Evolutionary conservation across 2,888 invertebrate genomes (phyloP), one percentile per base, ranked within the genome.

Genomic region (Choreutis nemorana): DNA sequence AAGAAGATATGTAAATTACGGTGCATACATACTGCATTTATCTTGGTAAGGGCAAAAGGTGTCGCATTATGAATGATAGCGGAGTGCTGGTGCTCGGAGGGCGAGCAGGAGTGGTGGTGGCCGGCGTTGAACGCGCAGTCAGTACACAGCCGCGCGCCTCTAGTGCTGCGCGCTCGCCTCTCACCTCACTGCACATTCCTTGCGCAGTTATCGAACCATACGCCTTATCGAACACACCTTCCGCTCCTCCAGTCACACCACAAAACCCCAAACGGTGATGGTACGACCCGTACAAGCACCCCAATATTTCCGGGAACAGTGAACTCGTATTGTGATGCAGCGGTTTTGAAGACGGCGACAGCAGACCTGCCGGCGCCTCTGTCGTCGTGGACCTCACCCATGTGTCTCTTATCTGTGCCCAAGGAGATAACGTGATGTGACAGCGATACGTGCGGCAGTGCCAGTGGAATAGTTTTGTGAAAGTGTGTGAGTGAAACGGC

Each of bases 401-500:
- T 60, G 57, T 52, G 57, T 57, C 50, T 44, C 42, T 43, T 50
- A 40, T 44, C 47, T 41, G 61, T 65, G 65, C 51, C 52, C 50
- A 53, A 54, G 59, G 64, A 72, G 70, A 68, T 75, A 71, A 67
- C 65, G 75, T 75, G 75, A 77, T 77, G 77, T 77, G 77, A 75
- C 73, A 72, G 60, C 64, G 60, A 66, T 64, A 60, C 62, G 55
- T 65, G 59, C 56, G 45, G 47, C 52, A 57, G 68, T 70, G 70
- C 55, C 56, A 63, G 73, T 77, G 77, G 64, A 68, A 72, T 75
- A 71, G 68, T 70, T 68, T 72, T 75, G 78, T 78, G 77, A 77
- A 73, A 77, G 78, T 78, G 70, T 66, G 68, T 63, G 65, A 64
- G 72, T 62, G 62, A 59, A 51, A 45, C 54, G 53, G 55, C 50